These are phyloP conservation scores for Thunnus maccoyii DNA, from an alignment of 2,113 vertebrate genomes.

Conservation along the genomic window DNA sequence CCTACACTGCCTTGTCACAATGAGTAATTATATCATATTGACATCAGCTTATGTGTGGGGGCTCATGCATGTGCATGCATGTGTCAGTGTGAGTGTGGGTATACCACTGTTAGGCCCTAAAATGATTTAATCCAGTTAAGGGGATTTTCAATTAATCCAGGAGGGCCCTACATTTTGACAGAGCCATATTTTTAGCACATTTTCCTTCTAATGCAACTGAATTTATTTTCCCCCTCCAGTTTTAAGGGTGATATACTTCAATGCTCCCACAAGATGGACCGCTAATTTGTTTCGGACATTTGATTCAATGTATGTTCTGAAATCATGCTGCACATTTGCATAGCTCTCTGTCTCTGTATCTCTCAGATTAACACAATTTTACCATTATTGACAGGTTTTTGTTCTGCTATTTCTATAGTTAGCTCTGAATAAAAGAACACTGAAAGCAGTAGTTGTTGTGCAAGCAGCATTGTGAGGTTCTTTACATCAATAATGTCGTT, in stretches of 20 bases:
- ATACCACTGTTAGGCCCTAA: slow-evolving; percentile 30
- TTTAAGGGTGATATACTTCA: slow-evolving; percentile 37
- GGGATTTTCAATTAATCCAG: slow-evolving; percentile 73
- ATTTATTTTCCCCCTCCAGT: slow-evolving; percentile 20
- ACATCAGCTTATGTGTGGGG: slow-evolving; percentile 71
- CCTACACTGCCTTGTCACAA: slow-evolving; percentile 70
- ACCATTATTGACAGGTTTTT: background rate
- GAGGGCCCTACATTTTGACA: slow-evolving; percentile 55
- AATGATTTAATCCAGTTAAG: slow-evolving; percentile 63
- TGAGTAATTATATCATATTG: slow-evolving; percentile 75
- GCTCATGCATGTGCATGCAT: slow-evolving; percentile 56
- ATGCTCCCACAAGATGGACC: slow-evolving; percentile 3
- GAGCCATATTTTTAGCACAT: slow-evolving; percentile 52
- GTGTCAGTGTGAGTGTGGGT: slow-evolving; percentile 49
- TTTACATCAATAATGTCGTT: slow-evolving; percentile 3
- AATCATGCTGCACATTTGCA: slow-evolving; percentile 20
- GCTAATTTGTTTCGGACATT: slow-evolving; percentile 23
- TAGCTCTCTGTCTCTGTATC: slow-evolving; percentile 8
- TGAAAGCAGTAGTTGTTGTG: slow-evolving; percentile 10
- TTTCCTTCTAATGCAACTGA: slow-evolving; percentile 44
- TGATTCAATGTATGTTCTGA: slow-evolving; percentile 11
- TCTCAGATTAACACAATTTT: background rate
- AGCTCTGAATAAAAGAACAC: background rate
- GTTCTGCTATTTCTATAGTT: background rate
- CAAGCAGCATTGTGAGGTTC: slow-evolving; percentile 5